phyloP scores from a whole-genome alignment of 2,888 invertebrate species.

The Monopis laevigella region DNA sequence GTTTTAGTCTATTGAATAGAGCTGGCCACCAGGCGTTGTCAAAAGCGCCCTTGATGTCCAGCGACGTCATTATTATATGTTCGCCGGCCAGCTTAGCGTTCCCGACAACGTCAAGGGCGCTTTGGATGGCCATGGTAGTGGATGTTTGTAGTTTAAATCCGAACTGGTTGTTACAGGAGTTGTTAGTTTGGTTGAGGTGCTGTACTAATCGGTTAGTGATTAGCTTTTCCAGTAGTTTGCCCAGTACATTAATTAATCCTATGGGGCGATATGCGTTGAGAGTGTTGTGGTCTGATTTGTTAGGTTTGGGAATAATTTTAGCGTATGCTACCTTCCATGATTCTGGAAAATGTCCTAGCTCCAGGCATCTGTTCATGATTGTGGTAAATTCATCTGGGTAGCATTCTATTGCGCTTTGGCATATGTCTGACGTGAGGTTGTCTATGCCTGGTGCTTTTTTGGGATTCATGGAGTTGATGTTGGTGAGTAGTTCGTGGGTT shows the following conservation, averaged over 20 bases:
- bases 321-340: no score
- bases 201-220: constrained; percentile 14
- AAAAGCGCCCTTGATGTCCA: constrained; percentile 12
- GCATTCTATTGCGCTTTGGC: constrained; percentile 1
- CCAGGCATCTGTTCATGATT: constrained; percentile 2
- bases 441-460: constrained; percentile 21
- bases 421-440: constrained; percentile 20
- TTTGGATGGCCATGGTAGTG: constrained; percentile 13
- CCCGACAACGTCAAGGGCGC: no score
- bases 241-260: no score
- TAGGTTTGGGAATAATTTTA: no score
- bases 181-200: not conserved
- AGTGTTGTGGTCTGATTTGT: no score
- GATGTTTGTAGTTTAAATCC: constrained; percentile 19
- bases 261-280: no score
- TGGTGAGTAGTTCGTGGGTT: no score
- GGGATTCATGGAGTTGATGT: no score
- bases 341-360: no score
- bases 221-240: no score
- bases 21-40: constrained; percentile 15
- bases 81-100: no score
- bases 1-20: no score
- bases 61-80: constrained; percentile 14
- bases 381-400: not conserved
- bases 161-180: constrained; percentile 13